Evolutionary conservation across 2,888 invertebrate species (phyloP), one percentile per base, ranked within the genome.

Genomic region (Tinea semifulvella): DNA sequence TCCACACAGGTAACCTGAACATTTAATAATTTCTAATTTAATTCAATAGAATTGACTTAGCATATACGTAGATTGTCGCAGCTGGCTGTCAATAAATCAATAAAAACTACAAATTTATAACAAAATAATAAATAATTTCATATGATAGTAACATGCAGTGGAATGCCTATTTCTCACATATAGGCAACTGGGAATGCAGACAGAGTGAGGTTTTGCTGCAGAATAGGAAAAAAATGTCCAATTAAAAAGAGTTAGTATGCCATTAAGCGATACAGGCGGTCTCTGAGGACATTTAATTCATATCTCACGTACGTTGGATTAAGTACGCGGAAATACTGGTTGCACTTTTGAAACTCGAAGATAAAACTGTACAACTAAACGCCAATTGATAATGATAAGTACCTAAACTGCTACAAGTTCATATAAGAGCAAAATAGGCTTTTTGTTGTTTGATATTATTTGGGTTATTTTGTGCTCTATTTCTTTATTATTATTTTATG

Each of bases 201-300:
- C 40, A 13, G n/a, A 3, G 13, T 22, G 11, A 22, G 40, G 40
- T 40, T 40, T 40, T 40, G 40, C 22, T 8, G 40, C 22, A 13
- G 31, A 43, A 18, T 20, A 25, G 43, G 31, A 45, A 47, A 75
- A 77, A 76, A 46, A 47, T 53, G 60, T 63, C 70, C 74, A 77
- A 77, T 79, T 77, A 76, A 74, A 65, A 64, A 68, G 72, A 76
- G 71, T 66, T 69, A 73, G 52, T 55, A 61, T 57, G 56, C 66
- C 63, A 70, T 73, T 73, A 67, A 57, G 55, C 56, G 61, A 63
- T 58, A 61, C 55, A 55, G 56, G 56, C 56, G 49, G 60, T 63
- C 67, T 67, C 60, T 55, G 44, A 47, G 62, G 61, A 62, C 72
- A 59, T 76, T 77, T 68, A 69, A 68, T 68, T 70, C 73, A 72